A percentile compares a stretch with the other conserved stretches of the same genome.
These are phyloP conservation scores for Tiliqua scincoides DNA, from an alignment of 2,113 vertebrate genomes.

Conservation along the genomic window DNA sequence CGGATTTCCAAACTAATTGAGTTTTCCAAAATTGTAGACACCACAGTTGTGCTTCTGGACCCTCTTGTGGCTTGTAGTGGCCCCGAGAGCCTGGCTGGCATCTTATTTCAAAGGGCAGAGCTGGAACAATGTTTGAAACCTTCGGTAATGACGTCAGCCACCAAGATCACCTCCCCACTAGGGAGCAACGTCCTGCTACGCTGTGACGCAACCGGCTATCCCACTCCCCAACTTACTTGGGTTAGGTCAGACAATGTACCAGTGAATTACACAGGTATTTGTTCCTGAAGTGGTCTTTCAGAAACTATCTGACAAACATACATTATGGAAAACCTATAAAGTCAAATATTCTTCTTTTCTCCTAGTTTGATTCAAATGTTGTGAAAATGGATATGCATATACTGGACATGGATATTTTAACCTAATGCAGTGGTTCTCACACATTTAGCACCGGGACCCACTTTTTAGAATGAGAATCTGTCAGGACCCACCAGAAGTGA, in stretches of 20 bases:
- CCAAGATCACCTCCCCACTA: slow-evolving; percentile 89
- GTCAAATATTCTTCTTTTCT: neutral
- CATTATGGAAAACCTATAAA: neutral
- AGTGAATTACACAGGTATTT: slow-evolving; percentile 89
- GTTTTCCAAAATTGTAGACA: slow-evolving; percentile 85
- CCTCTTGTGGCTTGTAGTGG: slow-evolving; percentile 84
- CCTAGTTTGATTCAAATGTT: neutral
- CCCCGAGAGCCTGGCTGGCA: slow-evolving; percentile 86
- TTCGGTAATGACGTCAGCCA: slow-evolving; percentile 92
- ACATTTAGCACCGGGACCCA: too few species aligned
- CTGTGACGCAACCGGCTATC: slow-evolving; percentile 90
- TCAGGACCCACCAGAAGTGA: too few species aligned
- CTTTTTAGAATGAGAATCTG: too few species aligned
- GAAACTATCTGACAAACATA: neutral
- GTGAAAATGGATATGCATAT: neutral
- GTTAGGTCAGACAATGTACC: slow-evolving; percentile 75
- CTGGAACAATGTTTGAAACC: slow-evolving; percentile 92
- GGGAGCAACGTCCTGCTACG: slow-evolving; percentile 93
- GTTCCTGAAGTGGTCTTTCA: slow-evolving; percentile 4
- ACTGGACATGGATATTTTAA: too few species aligned
- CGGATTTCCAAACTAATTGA: slow-evolving; percentile 93
- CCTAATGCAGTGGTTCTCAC: too few species aligned
- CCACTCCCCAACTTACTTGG: slow-evolving; percentile 91
- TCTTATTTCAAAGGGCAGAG: slow-evolving; percentile 89
- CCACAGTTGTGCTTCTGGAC: slow-evolving; percentile 85